Evolutionary conservation across 2,797 vertebrate species (phyloP).

Genomic region (Muscicapa striata): DNA sequence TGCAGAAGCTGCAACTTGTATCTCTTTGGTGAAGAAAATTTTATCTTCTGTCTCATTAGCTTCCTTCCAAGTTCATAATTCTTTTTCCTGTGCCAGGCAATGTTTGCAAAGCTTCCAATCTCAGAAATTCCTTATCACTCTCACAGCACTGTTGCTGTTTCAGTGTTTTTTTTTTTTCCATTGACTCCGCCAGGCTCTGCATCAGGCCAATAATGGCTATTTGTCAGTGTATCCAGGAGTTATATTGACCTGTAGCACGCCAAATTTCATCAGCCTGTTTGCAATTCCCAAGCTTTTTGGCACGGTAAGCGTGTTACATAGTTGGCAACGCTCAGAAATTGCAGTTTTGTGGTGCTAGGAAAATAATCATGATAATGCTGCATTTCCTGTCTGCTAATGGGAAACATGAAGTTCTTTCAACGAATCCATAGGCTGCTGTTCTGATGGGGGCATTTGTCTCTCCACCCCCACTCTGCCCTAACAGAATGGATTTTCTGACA

Average conservation of each 20-base stretch:
- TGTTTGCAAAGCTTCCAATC: not conserved
- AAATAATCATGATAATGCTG: slow-evolving; percentile 10
- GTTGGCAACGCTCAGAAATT: not conserved
- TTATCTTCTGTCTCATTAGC: slow-evolving; percentile 14
- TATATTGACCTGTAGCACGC: not conserved
- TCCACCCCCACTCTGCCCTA: not conserved
- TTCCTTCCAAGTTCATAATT: not conserved
- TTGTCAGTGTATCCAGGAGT: slow-evolving; percentile 24
- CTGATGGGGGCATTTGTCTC: slow-evolving; percentile 7
- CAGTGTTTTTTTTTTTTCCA: not conserved
- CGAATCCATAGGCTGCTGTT: not conserved
- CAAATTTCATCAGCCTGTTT: slow-evolving; percentile 43
- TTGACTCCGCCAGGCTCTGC: not conserved
- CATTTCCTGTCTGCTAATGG: slow-evolving; percentile 2
- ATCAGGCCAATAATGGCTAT: not conserved
- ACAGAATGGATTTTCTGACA: slow-evolving; percentile 69
- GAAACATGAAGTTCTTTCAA: slow-evolving; percentile 40
- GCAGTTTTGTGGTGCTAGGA: not conserved
- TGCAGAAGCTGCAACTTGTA: not conserved
- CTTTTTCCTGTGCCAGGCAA: not conserved
- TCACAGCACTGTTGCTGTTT: not conserved
- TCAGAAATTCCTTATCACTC: slow-evolving; percentile 2
- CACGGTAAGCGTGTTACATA: not conserved
- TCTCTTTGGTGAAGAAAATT: not conserved
- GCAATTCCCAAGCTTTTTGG: slow-evolving; percentile 36